Conservation (phyloP, 1,140 invertebrate genomes). For the Ladona fulva region DNA sequence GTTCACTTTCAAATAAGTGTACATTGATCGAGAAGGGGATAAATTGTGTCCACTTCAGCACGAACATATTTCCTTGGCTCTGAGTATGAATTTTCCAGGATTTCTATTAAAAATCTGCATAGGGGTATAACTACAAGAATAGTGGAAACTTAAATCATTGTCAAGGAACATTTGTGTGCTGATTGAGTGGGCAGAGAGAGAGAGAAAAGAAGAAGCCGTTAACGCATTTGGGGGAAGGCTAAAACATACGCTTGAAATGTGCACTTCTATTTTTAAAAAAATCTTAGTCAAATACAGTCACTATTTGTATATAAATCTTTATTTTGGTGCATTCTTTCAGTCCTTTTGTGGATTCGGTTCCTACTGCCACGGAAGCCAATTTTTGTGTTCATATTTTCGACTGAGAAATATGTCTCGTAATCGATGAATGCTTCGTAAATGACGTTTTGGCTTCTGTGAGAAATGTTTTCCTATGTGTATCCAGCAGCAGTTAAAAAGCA, state of each 20-base stretch:
- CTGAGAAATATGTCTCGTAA: background rate
- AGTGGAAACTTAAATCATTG: no score
- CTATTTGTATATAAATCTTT: background rate
- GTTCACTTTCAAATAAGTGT: no score
- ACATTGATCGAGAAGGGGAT: no score
- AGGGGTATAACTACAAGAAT: no score
- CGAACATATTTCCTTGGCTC: no score
- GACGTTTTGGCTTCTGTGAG: background rate
- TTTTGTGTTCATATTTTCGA: background rate
- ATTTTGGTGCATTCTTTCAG: background rate
- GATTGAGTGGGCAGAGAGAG: background rate
- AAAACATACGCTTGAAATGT: slow-evolving; percentile 42
- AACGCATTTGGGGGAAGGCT: slow-evolving; percentile 41
- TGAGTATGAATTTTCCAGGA: no score
- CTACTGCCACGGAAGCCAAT: background rate
- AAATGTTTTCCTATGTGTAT: background rate
- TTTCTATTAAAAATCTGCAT: no score
- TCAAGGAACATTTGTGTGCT: no score
- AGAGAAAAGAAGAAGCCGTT: slow-evolving; percentile 11
- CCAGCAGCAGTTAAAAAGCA: background rate
- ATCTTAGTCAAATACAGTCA: slow-evolving; percentile 10
- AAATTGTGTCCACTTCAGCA: no score
- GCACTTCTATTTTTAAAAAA: background rate
- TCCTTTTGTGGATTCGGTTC: background rate
- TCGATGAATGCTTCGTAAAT: background rate